phyloP scores from a whole-genome alignment of 2,797 vertebrate genomes.

The Clarias laeviceps region DNA sequence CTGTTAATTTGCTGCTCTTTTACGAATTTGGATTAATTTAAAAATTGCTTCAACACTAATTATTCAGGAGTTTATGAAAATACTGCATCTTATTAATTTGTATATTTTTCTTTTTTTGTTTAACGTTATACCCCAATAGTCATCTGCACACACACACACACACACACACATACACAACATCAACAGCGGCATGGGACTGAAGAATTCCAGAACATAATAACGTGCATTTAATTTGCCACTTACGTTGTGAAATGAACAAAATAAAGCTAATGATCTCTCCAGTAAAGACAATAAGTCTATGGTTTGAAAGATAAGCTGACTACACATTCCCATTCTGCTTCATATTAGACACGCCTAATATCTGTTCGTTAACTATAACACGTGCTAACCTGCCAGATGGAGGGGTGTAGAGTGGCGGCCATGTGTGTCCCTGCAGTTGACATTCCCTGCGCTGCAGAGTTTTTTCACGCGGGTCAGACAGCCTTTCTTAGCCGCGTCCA shows the following conservation, averaged over 20 bases:
- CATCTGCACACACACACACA: background rate
- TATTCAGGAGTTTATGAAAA: background rate
- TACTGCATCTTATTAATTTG: background rate
- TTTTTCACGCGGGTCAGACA: constrained; percentile 96
- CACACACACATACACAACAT: background rate
- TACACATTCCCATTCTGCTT: background rate
- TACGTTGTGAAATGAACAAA: background rate
- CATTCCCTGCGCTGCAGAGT: constrained; percentile 91
- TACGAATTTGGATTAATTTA: background rate
- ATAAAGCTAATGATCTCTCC: background rate
- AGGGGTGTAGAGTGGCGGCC: constrained; percentile 95
- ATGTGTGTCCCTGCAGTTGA: constrained; percentile 97
- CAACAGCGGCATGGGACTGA: background rate
- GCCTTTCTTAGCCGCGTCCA: constrained; percentile 96
- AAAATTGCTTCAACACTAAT: background rate
- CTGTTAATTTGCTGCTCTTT: background rate
- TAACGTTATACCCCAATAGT: background rate
- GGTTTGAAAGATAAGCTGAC: background rate
- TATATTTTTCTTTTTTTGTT: background rate
- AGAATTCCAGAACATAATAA: background rate
- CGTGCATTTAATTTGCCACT: background rate
- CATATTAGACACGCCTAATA: too few relatives aligned
- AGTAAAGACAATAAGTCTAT: background rate
- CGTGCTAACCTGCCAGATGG: constrained; percentile 86
- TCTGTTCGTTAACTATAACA: too few relatives aligned